Percentiles rank a stretch among this genome's conserved stretches.
Evolutionary conservation across 1,140 invertebrate genomes (phyloP).

Genomic region (Philopotamus ludificatus): DNA sequence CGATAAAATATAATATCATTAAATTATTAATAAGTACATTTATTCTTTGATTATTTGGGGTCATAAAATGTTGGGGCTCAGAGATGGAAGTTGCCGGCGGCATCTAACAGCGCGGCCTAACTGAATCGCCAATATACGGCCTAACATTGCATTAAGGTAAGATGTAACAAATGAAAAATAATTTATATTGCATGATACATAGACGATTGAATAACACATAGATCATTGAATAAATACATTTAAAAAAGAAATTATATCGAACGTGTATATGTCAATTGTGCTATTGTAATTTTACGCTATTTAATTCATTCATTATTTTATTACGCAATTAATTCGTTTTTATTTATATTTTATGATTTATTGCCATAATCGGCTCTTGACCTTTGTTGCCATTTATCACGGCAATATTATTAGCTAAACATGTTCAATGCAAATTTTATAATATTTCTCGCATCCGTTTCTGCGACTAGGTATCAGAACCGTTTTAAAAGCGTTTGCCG

Average conservation of each 20-base stretch:
- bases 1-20: slow-evolving; percentile 6
- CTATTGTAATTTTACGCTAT: too few species aligned
- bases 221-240: too few species aligned
- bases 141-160: slow-evolving; percentile 22
- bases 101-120: slow-evolving; percentile 18
- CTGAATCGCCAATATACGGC: slow-evolving; percentile 14
- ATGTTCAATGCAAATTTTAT: background rate
- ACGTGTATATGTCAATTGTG: too few species aligned
- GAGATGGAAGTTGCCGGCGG: slow-evolving; percentile 31
- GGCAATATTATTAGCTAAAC: background rate
- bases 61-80: slow-evolving; percentile 20
- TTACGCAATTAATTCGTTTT: too few species aligned
- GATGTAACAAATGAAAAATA: too few species aligned
- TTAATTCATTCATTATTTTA: too few species aligned
- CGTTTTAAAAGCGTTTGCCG: slow-evolving; percentile 1
- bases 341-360: too few species aligned
- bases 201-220: too few species aligned
- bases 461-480: background rate
- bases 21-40: too few species aligned
- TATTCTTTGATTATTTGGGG: slow-evolving; percentile 7
- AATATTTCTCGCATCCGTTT: background rate
- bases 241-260: too few species aligned
- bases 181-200: too few species aligned
- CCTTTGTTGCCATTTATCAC: background rate
- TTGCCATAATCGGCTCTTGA: too few species aligned